Evolutionary conservation across 2,797 vertebrate genomes (phyloP).

Genomic region (Cygnus olor): DNA sequence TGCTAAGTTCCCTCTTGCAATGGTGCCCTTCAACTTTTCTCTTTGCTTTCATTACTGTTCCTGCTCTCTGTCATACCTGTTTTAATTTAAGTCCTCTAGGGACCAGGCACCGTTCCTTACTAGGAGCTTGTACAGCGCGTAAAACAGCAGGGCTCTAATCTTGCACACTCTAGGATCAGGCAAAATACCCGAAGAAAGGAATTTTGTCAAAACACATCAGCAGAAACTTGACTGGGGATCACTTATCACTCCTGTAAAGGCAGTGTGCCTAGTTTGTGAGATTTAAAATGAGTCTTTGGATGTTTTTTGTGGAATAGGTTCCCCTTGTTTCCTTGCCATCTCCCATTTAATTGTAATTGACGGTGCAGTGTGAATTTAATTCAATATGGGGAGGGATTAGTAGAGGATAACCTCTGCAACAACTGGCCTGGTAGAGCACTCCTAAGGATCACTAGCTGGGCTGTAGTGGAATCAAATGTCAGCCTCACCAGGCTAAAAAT

Average conservation of each 20-base stretch:
- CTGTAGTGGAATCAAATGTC: neutral
- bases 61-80: neutral
- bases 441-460: neutral
- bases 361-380: neutral
- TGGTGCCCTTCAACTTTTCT: neutral
- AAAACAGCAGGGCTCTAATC: conserved; percentile 17
- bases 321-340: neutral
- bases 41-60: neutral
- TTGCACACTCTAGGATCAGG: neutral
- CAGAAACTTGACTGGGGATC: neutral
- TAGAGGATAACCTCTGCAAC: neutral
- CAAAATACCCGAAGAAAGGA: conserved; percentile 16
- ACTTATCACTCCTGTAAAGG: neutral
- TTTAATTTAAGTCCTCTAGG: conserved; percentile 29
- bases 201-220: conserved; percentile 37
- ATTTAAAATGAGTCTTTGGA: neutral
- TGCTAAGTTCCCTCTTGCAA: neutral
- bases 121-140: neutral
- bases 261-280: neutral
- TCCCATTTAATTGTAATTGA: neutral
- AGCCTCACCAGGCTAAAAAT: neutral
- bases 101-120: neutral
- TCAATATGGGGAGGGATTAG: neutral
- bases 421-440: neutral
- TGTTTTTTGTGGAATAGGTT: neutral